Base-by-base conservation (phyloP, 2,113 vertebrate species). In the Alligator mississippiensis region DNA sequence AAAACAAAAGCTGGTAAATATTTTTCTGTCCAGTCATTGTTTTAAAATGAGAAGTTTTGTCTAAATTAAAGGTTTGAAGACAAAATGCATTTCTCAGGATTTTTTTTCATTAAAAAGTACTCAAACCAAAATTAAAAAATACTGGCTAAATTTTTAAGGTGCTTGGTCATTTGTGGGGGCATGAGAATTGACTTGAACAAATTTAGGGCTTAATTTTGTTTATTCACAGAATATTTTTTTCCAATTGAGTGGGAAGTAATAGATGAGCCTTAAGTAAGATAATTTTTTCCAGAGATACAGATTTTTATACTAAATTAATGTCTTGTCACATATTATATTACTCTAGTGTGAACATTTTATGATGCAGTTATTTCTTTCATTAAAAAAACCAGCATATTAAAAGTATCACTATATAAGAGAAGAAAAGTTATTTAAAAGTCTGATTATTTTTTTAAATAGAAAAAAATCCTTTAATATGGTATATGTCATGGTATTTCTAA, bases 331-430 rank as follows among this genome's bases (percentile, higher is more conserved):
- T 30, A 76, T 3, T 38, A 54, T 68, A 10, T 5, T 60, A 19
- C 9, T 91, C 81, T 77, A 60, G 30, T 24, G 13, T 38, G 30
- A 5, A 61, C 5, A 77, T 11, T 6, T 16, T 80, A 68, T 63
- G 38, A 90, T 90, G 21, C 80, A 85, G 68, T 72, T 72, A 6
- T 72, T 34, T 72, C 57, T 9, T 4, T 9, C 28, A 80, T 28
- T 19, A 66, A 86, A 11, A 14, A 76, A 14, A 0, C 3, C 0
- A 2, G 3, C 0, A 15, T 66, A 10, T 12, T 18, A 38, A 21
- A 70, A 2, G 4, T 19, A 28, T 75, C 38, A 68, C 13, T 21
- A 21, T 19, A 3, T 72, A 85, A 72, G 8, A 81, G 4, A 11
- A 6, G 57, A 84, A 17, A 13, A 72, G 34, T 34, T 19, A 76